Base-by-base conservation (phyloP, 2,888 invertebrate species). In the Trichogramma evanescens region DNA sequence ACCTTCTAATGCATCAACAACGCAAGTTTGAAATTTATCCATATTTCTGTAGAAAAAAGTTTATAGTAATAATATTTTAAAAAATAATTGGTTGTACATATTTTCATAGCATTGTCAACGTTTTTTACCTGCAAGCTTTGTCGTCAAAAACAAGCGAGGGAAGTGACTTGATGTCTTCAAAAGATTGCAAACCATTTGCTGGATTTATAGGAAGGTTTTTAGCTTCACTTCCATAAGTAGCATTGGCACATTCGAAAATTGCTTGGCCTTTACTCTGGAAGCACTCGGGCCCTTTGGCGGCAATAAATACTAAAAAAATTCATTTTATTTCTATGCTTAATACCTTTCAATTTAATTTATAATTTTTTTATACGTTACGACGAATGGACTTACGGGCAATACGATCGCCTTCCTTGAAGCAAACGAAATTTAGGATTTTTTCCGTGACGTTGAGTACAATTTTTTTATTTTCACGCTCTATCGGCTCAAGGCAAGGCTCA, bases 281-380 rank as follows among this genome's bases (percentile, higher is more conserved):
- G 70, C 91, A 92, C 71, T 90, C 88, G 6, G 87, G 85, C 0
- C 91, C 91, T n/a, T 87, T 86, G 71, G 91, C 89, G 1, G 91
- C 86, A 59, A 91, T 88, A 72, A 92, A 92, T 69, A 91, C 89
- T 81, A 61, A 8, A 82, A 81, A 61, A 64, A 66, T 45, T 2
- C 2, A 45, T 9, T 45, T 45, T 45, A 9, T 45, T 45, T 26
- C 26, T 26, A 26, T 26, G 26, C 26, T 26, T 26, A 26, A n/a
- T 48, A 6, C 6, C 10, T 4, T 48, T 13, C 26, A 13, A 10
- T 13, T 13, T n/a, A 13, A 10, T n/a, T 13, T 6, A 48, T 10
- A 48, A 10, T 48, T 48, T 48, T 48, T 48, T n/a, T 48, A 13
- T 10, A n/a, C n/a, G 10, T 4, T n/a, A 13, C 3, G 6, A 10